Evolutionary conservation across 2,797 vertebrate genomes (phyloP).

Genomic region (Malurus splendens): DNA sequence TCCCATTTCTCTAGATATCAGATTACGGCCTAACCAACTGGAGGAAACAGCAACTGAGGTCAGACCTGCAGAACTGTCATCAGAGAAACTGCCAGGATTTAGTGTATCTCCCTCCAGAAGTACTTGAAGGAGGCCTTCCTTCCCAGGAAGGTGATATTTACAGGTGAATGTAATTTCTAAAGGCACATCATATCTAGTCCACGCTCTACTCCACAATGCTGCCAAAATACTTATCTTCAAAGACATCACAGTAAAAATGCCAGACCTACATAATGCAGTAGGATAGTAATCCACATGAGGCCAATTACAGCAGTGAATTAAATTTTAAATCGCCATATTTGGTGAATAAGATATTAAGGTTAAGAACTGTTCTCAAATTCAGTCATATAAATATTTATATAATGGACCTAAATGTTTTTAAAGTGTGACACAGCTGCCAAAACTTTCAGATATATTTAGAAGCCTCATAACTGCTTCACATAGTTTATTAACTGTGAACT

Average conservation of each 20-base stretch:
- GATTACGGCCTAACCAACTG: conserved; percentile 61
- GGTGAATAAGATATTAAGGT: neutral
- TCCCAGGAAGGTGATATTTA: conserved; percentile 65
- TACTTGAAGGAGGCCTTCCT: conserved; percentile 37
- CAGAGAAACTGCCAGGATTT: conserved; percentile 54
- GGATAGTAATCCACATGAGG: neutral
- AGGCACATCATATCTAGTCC: neutral
- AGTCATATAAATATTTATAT: neutral
- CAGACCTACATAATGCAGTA: neutral
- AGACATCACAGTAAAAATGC: neutral
- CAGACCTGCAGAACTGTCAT: neutral
- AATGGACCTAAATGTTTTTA: neutral
- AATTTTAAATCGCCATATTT: neutral
- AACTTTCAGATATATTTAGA: neutral
- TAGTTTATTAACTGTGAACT: neutral
- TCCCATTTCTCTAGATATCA: conserved; percentile 41
- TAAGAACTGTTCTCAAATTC: neutral
- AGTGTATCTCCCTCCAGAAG: conserved; percentile 63
- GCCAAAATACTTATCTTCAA: neutral
- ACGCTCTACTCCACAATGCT: neutral
- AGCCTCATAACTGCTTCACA: neutral
- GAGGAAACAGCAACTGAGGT: conserved; percentile 17
- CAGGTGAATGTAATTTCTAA: conserved; percentile 55
- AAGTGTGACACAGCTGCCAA: neutral
- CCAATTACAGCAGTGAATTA: neutral